Conservation (phyloP, 2,797 vertebrate genomes). For the Melanotaenia boesemani region DNA sequence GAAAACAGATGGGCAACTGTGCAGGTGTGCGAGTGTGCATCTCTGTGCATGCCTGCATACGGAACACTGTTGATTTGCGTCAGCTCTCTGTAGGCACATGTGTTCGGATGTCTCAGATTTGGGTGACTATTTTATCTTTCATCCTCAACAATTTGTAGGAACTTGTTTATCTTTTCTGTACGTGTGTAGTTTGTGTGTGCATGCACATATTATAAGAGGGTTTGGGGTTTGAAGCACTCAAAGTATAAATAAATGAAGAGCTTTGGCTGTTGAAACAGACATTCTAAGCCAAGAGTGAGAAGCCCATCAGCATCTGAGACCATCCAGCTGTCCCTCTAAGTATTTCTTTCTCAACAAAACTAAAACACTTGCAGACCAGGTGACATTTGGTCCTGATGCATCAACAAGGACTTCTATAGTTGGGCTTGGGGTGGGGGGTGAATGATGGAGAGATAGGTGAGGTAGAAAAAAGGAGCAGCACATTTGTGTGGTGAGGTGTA, state of each 20-base stretch:
- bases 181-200: constrained; percentile 41
- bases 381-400: constrained; percentile 47
- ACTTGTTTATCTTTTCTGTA: constrained; percentile 34
- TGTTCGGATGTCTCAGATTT: constrained; percentile 50
- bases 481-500: constrained; percentile 45
- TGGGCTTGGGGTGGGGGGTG: constrained; percentile 14
- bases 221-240: constrained; percentile 73
- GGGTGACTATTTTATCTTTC: constrained; percentile 33
- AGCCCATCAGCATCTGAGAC: constrained; percentile 69
- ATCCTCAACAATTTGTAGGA: constrained; percentile 44
- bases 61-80: constrained; percentile 34
- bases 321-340: constrained; percentile 73
- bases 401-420: constrained; percentile 45
- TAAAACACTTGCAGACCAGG: constrained; percentile 60
- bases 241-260: constrained; percentile 79
- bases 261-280: constrained; percentile 63
- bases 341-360: constrained; percentile 54
- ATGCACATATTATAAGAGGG: constrained; percentile 46
- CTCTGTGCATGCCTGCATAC: constrained; percentile 11
- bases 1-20: constrained; percentile 78
- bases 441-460: constrained; percentile 39
- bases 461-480: constrained; percentile 27
- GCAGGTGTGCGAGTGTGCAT: constrained; percentile 57
- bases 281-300: constrained; percentile 65
- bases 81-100: constrained; percentile 34